Evolutionary conservation across 2,888 invertebrate genomes (phyloP).

Genomic region (Morpho deidamia): DNA sequence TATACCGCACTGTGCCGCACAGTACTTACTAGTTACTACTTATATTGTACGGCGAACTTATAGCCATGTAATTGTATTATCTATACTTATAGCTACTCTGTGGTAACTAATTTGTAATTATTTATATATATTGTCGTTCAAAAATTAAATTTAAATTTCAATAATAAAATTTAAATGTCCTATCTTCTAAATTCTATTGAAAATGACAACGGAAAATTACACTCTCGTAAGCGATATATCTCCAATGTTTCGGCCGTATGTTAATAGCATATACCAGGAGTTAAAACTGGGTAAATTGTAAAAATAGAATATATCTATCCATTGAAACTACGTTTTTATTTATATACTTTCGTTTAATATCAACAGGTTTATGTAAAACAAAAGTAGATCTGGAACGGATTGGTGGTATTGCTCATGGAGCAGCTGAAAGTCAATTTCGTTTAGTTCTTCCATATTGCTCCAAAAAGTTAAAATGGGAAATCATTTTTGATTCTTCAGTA

Average conservation of each 20-base stretch:
- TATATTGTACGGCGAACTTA: too few species aligned
- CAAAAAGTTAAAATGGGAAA: constrained; percentile 82
- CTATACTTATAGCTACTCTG: too few species aligned
- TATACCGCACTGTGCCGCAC: too few species aligned
- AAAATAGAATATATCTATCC: too few species aligned
- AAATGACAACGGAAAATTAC: constrained; percentile 43
- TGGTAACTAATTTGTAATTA: too few species aligned
- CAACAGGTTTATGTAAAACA: constrained; percentile 62
- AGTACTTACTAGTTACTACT: too few species aligned
- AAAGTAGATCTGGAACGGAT: constrained; percentile 68
- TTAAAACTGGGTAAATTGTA: constrained; percentile 55
- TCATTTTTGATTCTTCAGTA: constrained; percentile 80
- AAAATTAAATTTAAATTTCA: too few species aligned
- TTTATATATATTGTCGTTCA: too few species aligned
- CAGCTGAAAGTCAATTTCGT: constrained; percentile 76
- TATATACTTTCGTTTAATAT: background rate
- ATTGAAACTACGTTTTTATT: background rate
- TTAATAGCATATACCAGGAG: constrained; percentile 63
- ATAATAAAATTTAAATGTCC: too few species aligned
- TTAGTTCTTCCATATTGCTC: constrained; percentile 84
- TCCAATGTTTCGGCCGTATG: constrained; percentile 62
- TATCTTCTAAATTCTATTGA: background rate
- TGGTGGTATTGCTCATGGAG: constrained; percentile 43
- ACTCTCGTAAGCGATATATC: constrained; percentile 56
- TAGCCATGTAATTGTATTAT: too few species aligned